Evolutionary conservation across 2,888 invertebrate genomes (phyloP).

Genomic region (Drosophila anceps): DNA sequence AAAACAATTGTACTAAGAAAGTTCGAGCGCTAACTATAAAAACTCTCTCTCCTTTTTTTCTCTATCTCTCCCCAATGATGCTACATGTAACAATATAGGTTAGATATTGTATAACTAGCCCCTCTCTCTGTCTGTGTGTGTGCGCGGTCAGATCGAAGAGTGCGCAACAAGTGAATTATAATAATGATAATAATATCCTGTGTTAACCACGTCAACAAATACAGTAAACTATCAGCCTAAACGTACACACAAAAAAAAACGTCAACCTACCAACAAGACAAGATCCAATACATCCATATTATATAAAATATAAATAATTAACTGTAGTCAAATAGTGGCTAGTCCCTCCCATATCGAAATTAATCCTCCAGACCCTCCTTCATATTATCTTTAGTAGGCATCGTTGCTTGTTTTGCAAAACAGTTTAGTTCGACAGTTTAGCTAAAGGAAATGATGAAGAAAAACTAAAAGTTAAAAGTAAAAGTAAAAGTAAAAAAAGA

Average conservation of each 20-base stretch:
- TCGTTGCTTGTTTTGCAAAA: constrained; percentile 53
- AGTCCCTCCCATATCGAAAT: constrained; percentile 30
- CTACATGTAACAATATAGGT: constrained; percentile 78
- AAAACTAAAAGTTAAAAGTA: constrained; percentile 41
- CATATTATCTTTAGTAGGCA: constrained; percentile 74
- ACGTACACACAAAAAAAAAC: constrained; percentile 35
- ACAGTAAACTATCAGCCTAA: constrained; percentile 52
- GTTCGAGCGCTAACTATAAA: constrained; percentile 66
- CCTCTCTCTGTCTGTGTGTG: constrained; percentile 34
- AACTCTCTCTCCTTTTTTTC: constrained; percentile 75
- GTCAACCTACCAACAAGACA: constrained; percentile 48
- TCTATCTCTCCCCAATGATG: constrained; percentile 64
- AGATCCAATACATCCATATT: constrained; percentile 36
- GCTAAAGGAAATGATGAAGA: constrained; percentile 44
- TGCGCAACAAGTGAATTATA: constrained; percentile 31
- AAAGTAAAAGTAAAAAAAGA: too few relatives aligned
- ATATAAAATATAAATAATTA: constrained; percentile 16
- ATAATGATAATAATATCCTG: constrained; percentile 32
- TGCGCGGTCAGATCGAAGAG: constrained; percentile 39
- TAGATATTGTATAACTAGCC: constrained; percentile 78
- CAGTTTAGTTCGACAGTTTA: constrained; percentile 58
- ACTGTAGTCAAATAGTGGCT: constrained; percentile 16
- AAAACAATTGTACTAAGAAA: constrained; percentile 50
- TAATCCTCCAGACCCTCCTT: constrained; percentile 35
- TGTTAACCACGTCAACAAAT: constrained; percentile 40